Evolutionary conservation across 2,888 invertebrate species (phyloP).

Genomic region (Drosophila anceps): DNA sequence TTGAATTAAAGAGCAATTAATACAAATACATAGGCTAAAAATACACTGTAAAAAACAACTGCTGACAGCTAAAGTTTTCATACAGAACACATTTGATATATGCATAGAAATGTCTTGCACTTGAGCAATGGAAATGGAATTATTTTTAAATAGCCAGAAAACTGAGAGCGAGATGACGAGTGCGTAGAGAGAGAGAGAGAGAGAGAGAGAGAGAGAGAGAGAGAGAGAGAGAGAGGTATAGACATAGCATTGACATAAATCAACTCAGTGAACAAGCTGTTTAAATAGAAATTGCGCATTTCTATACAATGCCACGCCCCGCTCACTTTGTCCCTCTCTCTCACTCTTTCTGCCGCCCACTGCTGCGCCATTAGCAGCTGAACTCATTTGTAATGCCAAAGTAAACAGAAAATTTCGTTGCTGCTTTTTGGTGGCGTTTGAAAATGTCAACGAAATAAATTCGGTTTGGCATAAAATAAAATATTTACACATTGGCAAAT

Average conservation of each 20-base stretch:
- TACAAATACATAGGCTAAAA: conserved; percentile 12
- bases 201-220: background rate
- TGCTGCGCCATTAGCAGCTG: conserved; percentile 57
- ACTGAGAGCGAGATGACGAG: no score
- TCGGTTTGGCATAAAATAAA: conserved; percentile 62
- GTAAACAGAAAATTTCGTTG: conserved; percentile 49
- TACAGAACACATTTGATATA: conserved; percentile 1
- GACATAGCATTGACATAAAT: conserved; percentile 65
- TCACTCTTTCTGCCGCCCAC: conserved; percentile 19
- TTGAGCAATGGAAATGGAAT: conserved; percentile 29
- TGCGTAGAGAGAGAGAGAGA: no score
- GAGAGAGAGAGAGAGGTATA: conserved; percentile 8
- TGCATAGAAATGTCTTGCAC: conserved; percentile 23
- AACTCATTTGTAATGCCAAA: conserved; percentile 70
- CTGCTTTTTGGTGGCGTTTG: conserved; percentile 36
- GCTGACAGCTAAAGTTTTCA: background rate
- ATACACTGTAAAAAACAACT: conserved; percentile 7
- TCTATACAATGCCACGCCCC: conserved; percentile 25
- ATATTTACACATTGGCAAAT: conserved; percentile 64
- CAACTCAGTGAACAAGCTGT: conserved; percentile 64
- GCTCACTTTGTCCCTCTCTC: background rate
- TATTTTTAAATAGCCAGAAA: conserved; percentile 15
- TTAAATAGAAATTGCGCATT: conserved; percentile 76
- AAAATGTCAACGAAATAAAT: conserved; percentile 68
- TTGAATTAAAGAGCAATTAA: conserved; percentile 66